Conservation (phyloP, 2,113 vertebrate genomes). For the Egretta garzetta region DNA sequence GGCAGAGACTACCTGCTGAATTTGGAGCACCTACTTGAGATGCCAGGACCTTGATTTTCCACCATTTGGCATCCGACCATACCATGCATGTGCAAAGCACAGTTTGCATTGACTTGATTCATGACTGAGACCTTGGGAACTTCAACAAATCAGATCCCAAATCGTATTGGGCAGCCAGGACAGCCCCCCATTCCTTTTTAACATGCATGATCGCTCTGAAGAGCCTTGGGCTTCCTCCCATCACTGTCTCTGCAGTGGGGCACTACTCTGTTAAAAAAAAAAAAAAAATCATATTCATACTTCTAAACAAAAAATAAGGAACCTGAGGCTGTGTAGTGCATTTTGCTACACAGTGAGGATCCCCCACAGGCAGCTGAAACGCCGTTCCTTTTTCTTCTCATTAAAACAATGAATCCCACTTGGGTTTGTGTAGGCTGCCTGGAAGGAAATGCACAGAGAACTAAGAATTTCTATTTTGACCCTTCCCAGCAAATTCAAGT, state of each 20-base stretch:
- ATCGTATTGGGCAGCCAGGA: neutral
- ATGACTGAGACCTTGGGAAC: neutral
- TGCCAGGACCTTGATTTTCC: neutral
- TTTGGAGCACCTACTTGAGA: neutral
- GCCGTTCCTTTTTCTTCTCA: neutral
- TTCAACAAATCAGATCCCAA: neutral
- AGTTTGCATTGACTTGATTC: neutral
- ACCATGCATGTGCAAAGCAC: neutral
- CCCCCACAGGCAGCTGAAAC: neutral
- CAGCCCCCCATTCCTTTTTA: neutral
- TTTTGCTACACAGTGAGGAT: neutral
- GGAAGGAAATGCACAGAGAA: neutral
- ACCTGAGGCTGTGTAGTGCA: neutral
- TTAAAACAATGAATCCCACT: neutral
- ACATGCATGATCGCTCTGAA: neutral
- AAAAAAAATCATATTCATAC: neutral
- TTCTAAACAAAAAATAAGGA: neutral
- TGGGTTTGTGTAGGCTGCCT: neutral
- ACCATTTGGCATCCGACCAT: neutral
- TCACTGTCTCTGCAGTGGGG: neutral
- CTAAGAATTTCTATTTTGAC: slow-evolving; percentile 22
- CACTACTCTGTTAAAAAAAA: neutral
- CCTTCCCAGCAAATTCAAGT: neutral
- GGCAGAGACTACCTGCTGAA: neutral
- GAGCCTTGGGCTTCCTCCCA: neutral